Evolutionary conservation across 1,140 invertebrate species (phyloP), one percentile per base, ranked within the genome.

Genomic region (Meloidogyne chitwoodi): DNA sequence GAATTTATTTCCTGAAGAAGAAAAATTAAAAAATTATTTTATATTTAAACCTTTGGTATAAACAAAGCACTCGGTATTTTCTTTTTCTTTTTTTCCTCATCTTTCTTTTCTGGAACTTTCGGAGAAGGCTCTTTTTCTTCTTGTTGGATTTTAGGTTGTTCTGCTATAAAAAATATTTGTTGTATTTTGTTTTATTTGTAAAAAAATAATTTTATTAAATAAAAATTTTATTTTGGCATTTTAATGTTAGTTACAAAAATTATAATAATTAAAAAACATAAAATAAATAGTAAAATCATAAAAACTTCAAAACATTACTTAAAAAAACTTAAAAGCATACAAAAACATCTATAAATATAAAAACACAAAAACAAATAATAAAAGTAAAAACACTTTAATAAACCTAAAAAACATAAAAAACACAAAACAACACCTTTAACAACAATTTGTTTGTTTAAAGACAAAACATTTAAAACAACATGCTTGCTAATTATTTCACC

Each of bases 1-100:
- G 75, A 76, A 63, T 67, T 76, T 16, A 76, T 76, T 48, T 76
- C 75, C 71, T 73, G 2, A 73, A 73, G 16, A 73, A 26, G 6
- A 24, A 63, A 24, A 34, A 8, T 73, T 10, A 12, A 27, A 14
- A 16, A 29, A 34, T 26, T 63, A 62, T 12, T 19, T 29, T 16
- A 61, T 11, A n/a, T 61, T 56, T 71, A 48, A 8, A n/a, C 71
- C 68, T 76, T 76, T 56, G 75, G 75, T n/a, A 76, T 76, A 27
- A 76, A 76, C 22, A 76, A 63, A 24, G 67, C 38, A 27, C 38
- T 38, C 14, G 75, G 75, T 22, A 76, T 27, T 44, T 34, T 64
- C 31, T 76, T 76, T 24, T 70, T 76, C 68, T 70, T 76, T 34
- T 64, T 71, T 19, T 44, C 31, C 22, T 63, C 31, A 29, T 48